Conservation (phyloP, 2,797 vertebrate genomes). For the Falco concolor region DNA sequence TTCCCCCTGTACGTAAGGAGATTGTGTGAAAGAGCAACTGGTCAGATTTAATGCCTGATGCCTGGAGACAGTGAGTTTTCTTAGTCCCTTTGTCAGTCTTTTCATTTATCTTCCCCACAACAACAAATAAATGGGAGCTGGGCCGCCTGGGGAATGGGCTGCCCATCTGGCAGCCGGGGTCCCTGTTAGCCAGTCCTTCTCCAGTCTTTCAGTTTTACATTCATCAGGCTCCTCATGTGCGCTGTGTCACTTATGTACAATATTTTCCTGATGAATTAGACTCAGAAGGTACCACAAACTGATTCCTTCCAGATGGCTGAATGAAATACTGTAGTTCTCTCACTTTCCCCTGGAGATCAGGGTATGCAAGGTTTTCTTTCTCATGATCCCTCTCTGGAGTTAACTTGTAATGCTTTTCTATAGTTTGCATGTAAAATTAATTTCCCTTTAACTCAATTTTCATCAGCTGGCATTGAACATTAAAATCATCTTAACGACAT, state of each 20-base stretch:
- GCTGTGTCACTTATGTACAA: background rate
- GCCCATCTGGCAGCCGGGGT: background rate
- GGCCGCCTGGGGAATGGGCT: background rate
- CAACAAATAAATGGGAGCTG: background rate
- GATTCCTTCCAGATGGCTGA: constrained; percentile 57
- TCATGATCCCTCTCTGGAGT: constrained; percentile 5
- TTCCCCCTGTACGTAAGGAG: background rate
- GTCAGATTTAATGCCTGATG: background rate
- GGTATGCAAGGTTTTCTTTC: background rate
- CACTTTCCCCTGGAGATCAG: background rate
- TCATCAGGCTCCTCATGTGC: background rate
- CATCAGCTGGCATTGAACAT: constrained; percentile 13
- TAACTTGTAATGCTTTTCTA: constrained; percentile 7
- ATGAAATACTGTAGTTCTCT: constrained; percentile 11
- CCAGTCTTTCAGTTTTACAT: background rate
- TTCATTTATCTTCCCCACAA: background rate
- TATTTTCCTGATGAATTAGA: constrained; percentile 32
- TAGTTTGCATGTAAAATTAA: constrained; percentile 44
- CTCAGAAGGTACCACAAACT: constrained; percentile 42
- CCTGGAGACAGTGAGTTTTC: background rate
- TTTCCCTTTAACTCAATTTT: constrained; percentile 41
- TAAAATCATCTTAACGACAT: constrained; percentile 37
- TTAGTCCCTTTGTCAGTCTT: background rate
- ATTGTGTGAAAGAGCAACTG: background rate
- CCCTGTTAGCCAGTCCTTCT: background rate